A percentile compares a stretch with the other conserved stretches of the same genome.
These are phyloP conservation scores for Halcyon chelicuti DNA, from an alignment of 2,797 vertebrate genomes.

Conservation along the genomic window DNA sequence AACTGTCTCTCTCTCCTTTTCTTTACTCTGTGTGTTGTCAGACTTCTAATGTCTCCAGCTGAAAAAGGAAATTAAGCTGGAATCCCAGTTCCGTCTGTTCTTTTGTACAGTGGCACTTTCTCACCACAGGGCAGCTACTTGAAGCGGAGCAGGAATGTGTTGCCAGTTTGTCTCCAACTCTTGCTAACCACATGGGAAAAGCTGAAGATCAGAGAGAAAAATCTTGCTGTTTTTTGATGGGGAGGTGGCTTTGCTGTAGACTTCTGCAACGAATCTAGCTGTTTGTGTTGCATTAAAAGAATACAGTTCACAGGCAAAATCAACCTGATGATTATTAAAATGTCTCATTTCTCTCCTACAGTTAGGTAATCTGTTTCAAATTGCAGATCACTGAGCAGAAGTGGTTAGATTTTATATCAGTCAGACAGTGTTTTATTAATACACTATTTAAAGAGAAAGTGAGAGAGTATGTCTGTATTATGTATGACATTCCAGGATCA, in stretches of 20 bases:
- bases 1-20: background rate
- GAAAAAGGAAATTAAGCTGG: conserved; percentile 28
- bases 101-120: conserved; percentile 15
- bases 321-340: background rate
- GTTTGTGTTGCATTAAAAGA: background rate
- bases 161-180: conserved; percentile 23
- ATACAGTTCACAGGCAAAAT: background rate
- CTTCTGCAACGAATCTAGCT: background rate
- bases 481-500: background rate
- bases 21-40: background rate
- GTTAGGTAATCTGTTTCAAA: background rate
- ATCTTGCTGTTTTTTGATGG: background rate
- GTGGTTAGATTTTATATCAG: background rate
- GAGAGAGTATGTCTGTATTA: background rate
- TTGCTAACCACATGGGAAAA: conserved; percentile 26
- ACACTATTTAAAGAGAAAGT: background rate
- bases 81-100: background rate
- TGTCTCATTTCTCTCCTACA: background rate
- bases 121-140: conserved; percentile 50
- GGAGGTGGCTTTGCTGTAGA: background rate
- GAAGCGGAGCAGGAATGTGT: background rate
- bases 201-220: background rate
- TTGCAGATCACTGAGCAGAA: background rate
- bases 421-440: background rate
- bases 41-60: background rate